Evolutionary conservation across 2,888 invertebrate species (phyloP).

Genomic region (Bimastos eiseni): DNA sequence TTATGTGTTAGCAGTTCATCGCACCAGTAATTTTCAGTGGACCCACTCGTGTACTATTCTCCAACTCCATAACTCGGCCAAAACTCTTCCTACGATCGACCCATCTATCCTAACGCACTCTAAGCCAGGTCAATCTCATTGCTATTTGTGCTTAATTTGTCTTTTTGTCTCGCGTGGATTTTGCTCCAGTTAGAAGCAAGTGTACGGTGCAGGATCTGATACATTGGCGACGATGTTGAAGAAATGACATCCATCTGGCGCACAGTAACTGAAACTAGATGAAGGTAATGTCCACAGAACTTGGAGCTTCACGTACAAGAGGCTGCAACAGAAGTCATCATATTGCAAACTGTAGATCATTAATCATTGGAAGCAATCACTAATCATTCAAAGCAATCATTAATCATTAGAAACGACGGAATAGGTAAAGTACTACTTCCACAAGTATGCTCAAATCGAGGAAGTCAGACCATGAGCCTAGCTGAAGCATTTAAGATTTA

Average conservation of each 20-base stretch:
- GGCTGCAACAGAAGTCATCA: not conserved
- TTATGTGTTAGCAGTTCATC: too few species aligned
- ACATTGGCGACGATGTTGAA: constrained; percentile 18
- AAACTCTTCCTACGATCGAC: too few species aligned
- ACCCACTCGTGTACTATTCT: too few species aligned
- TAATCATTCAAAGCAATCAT: too few species aligned
- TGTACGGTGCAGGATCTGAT: not conserved
- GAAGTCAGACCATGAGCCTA: too few species aligned
- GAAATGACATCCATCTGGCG: not conserved
- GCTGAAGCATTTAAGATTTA: too few species aligned
- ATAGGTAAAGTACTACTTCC: too few species aligned
- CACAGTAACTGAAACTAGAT: not conserved
- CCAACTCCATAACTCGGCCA: too few species aligned
- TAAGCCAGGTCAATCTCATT: not conserved
- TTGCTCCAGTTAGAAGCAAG: not conserved
- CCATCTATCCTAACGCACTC: not conserved
- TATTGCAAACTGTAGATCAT: not conserved
- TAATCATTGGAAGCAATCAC: too few species aligned
- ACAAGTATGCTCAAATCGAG: too few species aligned
- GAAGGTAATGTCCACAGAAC: not conserved
- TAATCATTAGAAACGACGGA: too few species aligned
- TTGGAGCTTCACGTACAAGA: constrained; percentile 9
- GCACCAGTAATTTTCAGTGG: too few species aligned
- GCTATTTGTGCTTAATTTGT: not conserved
- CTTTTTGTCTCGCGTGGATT: not conserved